phyloP scores from a whole-genome alignment of 1,140 invertebrate species.

The Panagrolaimus sp. region DNA sequence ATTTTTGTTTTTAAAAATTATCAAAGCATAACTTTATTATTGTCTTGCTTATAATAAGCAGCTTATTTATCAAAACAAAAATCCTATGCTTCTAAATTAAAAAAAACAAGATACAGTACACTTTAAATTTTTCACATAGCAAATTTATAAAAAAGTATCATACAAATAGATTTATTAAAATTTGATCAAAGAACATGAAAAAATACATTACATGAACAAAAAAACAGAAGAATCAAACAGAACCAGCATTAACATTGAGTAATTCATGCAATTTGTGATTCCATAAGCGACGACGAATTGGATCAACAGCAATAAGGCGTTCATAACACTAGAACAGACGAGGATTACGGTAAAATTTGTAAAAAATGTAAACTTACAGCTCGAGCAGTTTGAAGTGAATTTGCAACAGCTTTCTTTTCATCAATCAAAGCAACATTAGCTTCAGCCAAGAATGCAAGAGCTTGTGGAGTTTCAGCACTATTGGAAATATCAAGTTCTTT shows the following conservation, averaged over 20 bases:
- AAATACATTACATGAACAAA: too few species aligned
- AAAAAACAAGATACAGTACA: too few species aligned
- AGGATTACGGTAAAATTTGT: not conserved
- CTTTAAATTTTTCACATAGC: too few species aligned
- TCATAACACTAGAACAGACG: not conserved
- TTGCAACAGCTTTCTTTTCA: not conserved
- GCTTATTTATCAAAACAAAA: too few species aligned
- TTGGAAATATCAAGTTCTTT: not conserved
- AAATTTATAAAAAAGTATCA: too few species aligned
- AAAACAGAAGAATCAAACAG: too few species aligned
- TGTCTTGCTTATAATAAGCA: too few species aligned
- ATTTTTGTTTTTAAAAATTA: too few species aligned
- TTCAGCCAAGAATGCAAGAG: not conserved
- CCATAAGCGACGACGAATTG: slow-evolving; percentile 1
- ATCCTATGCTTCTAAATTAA: too few species aligned
- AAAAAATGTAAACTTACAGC: not conserved
- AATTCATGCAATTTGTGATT: not conserved
- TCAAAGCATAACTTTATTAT: too few species aligned
- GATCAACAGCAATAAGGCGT: slow-evolving; percentile 11
- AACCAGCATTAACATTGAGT: not conserved
- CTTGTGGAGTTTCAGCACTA: not conserved
- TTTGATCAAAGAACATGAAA: too few species aligned
- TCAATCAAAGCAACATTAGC: not conserved
- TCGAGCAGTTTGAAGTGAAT: not conserved
- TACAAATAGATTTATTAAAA: too few species aligned